Conservation (phyloP, 1,140 invertebrate species). For the Bombus confusus region DNA sequence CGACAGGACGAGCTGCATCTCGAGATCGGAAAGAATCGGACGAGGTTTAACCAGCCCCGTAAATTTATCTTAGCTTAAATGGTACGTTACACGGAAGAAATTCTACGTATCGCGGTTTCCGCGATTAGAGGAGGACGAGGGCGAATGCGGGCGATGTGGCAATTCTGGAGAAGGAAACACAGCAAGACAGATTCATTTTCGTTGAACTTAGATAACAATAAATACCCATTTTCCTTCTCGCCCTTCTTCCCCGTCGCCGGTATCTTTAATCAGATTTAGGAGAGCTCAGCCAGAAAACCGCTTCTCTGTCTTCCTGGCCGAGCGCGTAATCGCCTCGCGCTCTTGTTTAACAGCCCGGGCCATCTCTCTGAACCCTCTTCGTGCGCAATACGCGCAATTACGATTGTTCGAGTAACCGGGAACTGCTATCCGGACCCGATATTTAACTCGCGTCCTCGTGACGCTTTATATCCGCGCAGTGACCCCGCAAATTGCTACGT, state of each 20-base stretch:
- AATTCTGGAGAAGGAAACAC: constrained; percentile 5
- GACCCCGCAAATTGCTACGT: constrained; percentile 49
- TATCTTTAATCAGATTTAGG: constrained; percentile 63
- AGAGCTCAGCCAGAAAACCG: constrained; percentile 23
- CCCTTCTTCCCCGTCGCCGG: constrained; percentile 14
- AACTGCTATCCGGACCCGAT: constrained; percentile 22
- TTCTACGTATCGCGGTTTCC: not conserved
- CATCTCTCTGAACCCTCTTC: constrained; percentile 10
- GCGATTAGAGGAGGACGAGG: not conserved
- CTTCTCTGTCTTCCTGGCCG: not conserved
- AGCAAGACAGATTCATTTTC: constrained; percentile 39
- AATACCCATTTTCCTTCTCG: constrained; percentile 44
- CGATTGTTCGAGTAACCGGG: constrained; percentile 54
- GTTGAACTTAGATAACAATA: constrained; percentile 51
- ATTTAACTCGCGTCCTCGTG: constrained; percentile 42
- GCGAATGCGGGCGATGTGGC: constrained; percentile 2
- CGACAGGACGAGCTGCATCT: not conserved
- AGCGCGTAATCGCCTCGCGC: not conserved
- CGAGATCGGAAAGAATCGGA: not conserved
- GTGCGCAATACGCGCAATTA: constrained; percentile 33
- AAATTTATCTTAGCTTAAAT: not conserved
- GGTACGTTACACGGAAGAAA: not conserved
- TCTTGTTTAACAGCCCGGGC: constrained; percentile 16
- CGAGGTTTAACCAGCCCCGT: not conserved
- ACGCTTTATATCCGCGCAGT: constrained; percentile 48